Conservation (phyloP, 92 coral and sea anemone genomes). For the Palythoa heliodiscus region DNA sequence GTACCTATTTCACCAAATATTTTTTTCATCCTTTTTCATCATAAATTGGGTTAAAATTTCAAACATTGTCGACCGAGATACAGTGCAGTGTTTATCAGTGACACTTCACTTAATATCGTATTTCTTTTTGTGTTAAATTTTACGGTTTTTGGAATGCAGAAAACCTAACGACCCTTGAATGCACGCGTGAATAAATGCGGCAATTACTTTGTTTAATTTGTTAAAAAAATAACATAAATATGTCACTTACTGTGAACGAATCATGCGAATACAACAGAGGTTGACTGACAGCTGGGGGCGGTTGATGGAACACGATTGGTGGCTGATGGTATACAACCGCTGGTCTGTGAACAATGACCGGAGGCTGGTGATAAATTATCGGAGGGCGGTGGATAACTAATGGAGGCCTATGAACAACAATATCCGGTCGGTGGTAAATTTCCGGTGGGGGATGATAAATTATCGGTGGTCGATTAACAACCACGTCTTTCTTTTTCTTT, state of each 20-base stretch:
- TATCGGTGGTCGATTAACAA: slow-evolving; percentile 96
- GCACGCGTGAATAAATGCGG: too few relatives aligned
- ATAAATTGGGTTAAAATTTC: too few relatives aligned
- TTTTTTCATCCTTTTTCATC: too few relatives aligned
- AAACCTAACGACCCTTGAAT: too few relatives aligned
- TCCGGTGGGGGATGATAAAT: slow-evolving; percentile 99
- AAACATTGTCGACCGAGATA: too few relatives aligned
- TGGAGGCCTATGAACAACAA: slow-evolving; percentile 98
- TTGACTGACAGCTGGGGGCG: slow-evolving; percentile 94
- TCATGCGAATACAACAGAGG: slow-evolving; percentile 96
- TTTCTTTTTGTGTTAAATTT: too few relatives aligned
- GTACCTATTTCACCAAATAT: too few relatives aligned
- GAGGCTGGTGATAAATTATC: slow-evolving; percentile 96
- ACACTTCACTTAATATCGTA: too few relatives aligned
- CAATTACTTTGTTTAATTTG: too few relatives aligned
- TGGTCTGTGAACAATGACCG: slow-evolving; percentile 97
- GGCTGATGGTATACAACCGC: slow-evolving; percentile 99
- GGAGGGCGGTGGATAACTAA: slow-evolving; percentile 98
- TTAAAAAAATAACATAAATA: not conserved
- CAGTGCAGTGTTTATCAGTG: too few relatives aligned
- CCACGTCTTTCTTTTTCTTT: slow-evolving; percentile 92
- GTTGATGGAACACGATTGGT: slow-evolving; percentile 98
- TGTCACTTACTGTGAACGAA: slow-evolving; percentile 77
- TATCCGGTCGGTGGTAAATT: slow-evolving; percentile 96
- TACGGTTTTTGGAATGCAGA: too few relatives aligned